Evolutionary conservation across 2,888 invertebrate genomes (phyloP), one percentile per base, ranked within the genome.

Genomic region (Mongoloraphidia duomilia): DNA sequence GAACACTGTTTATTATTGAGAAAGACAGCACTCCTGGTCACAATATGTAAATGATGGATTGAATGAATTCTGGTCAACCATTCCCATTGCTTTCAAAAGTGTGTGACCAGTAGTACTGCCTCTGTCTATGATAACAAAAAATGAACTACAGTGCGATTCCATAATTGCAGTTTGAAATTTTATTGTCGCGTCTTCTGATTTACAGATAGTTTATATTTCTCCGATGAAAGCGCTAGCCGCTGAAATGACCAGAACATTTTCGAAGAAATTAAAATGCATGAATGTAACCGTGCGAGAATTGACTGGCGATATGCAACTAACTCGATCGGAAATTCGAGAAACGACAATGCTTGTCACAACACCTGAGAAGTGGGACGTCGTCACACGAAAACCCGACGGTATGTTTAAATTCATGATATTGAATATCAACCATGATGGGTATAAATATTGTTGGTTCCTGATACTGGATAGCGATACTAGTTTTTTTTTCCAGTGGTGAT

Each of bases 301-400:
- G 55, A 99, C 98, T 0, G 98, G 98, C 12, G 98, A 99, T 65
- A 98, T 97, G 90, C 93, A 95, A 59, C 71, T 99, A 13, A 91
- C 93, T 0, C 94, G 94, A 66, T 74, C 80, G 5, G 97, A 99
- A 68, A 92, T 99, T 51, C 79, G 84, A 42, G 84, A 91, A 61
- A 98, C 98, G 0, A 96, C 97, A 70, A 94, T 98, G 84, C 76
- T 99, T 43, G 91, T 99, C 2, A 93, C 96, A 2, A 99, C 98
- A 0, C 98, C 98, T 0, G 98, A 99, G 69, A 99, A 99, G 62
- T 98, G 98, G 97, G 98, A 99, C 65, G 95, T 99, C 8, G 93
- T 98, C 2, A 97, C 97, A 0, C 76, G 98, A 55, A 99, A 99
- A 66, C 87, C 88, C 12, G 82, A 85, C 33, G 83, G 80, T 80